A percentile compares a stretch with the other conserved stretches of the same genome.
Conservation (phyloP, 2,113 vertebrate genomes). For the Barbus barbus region DNA sequence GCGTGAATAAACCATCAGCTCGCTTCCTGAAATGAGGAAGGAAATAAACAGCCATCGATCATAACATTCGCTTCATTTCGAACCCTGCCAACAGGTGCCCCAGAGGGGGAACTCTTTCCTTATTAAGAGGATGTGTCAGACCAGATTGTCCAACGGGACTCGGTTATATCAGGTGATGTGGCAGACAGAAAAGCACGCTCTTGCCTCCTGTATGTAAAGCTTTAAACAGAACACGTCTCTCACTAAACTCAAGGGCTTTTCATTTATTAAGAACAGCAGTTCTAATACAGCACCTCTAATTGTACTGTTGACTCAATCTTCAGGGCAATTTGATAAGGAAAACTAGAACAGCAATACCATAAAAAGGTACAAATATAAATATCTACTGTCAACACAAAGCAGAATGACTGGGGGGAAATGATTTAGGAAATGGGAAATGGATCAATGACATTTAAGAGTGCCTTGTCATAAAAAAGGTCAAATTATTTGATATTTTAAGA, state of each 20-base stretch:
- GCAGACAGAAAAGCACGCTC: not conserved
- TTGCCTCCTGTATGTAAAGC: not conserved
- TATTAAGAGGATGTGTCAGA: constrained; percentile 42
- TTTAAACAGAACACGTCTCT: constrained; percentile 24
- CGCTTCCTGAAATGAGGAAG: constrained; percentile 12
- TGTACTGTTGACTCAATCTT: not conserved
- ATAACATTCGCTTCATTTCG: constrained; percentile 5
- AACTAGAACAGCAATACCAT: constrained; percentile 7
- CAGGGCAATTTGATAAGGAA: constrained; percentile 23
- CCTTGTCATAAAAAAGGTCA: not conserved
- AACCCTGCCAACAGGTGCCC: constrained; percentile 14
- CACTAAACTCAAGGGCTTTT: constrained; percentile 21
- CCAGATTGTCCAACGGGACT: not conserved
- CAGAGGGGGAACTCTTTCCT: constrained; percentile 24
- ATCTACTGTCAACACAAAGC: not conserved
- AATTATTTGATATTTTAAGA: not conserved
- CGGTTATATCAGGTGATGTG: not conserved
- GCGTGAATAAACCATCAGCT: constrained; percentile 4
- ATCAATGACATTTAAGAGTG: not conserved
- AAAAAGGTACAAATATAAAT: constrained; percentile 4
- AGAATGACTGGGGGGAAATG: not conserved
- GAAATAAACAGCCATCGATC: constrained; percentile 38
- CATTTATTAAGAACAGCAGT: not conserved
- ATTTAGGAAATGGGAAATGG: not conserved
- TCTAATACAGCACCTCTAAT: constrained; percentile 2